Evolutionary conservation across 2,113 vertebrate genomes (phyloP).

Genomic region (Oreotrochilus melanogaster): DNA sequence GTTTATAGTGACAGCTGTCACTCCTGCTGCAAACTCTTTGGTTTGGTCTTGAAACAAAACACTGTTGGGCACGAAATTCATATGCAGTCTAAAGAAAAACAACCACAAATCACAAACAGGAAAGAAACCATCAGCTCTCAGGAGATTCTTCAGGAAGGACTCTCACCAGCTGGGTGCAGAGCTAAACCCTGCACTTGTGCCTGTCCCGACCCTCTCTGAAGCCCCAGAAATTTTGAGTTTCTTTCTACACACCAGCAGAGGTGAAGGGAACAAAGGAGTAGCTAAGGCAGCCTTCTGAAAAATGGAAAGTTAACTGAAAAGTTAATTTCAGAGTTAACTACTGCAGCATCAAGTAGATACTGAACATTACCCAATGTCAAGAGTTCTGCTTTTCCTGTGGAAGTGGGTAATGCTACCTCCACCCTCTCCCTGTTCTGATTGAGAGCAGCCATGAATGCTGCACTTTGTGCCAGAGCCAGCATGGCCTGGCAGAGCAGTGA

Average conservation of each 20-base stretch:
- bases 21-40: neutral
- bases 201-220: neutral
- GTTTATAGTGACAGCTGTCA: neutral
- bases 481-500: accelerated
- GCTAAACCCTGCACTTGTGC: accelerated
- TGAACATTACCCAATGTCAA: neutral
- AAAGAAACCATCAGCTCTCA: neutral
- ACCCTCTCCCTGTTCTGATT: neutral
- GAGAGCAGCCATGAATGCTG: neutral
- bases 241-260: neutral
- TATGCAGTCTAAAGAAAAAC: neutral
- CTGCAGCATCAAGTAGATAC: neutral
- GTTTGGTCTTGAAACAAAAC: neutral
- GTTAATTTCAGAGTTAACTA: neutral
- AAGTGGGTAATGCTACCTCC: neutral
- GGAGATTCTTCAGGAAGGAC: neutral
- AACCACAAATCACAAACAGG: neutral
- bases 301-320: neutral
- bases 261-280: neutral
- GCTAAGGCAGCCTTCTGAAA: neutral
- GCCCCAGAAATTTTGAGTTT: neutral
- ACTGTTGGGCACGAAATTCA: neutral
- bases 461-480: accelerated
- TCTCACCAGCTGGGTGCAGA: neutral
- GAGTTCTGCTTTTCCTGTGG: neutral